Conservation (phyloP, 1,140 invertebrate genomes). For the Drosophila sulfurigaster region DNA sequence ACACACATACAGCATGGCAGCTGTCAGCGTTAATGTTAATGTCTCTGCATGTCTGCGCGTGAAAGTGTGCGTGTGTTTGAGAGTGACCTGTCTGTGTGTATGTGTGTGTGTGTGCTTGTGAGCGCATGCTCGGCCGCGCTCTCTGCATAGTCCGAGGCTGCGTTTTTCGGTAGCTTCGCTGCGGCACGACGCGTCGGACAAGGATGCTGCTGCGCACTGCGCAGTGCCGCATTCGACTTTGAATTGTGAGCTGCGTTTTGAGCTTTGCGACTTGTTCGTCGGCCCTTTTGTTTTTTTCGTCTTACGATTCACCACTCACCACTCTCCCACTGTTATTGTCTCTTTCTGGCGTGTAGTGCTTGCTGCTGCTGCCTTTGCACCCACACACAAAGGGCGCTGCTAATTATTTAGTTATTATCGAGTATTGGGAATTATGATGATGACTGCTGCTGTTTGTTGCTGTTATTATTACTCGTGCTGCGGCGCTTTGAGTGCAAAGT, state of each 20-base stretch:
- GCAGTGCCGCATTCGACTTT: constrained; percentile 29
- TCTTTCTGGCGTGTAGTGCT: neutral
- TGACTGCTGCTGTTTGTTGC: neutral
- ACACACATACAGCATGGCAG: constrained; percentile 30
- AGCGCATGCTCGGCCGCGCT: constrained; percentile 29
- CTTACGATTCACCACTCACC: neutral
- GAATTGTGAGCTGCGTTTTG: constrained; percentile 19
- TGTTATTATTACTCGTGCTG: neutral
- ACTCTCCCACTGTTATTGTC: neutral
- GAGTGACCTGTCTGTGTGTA: neutral
- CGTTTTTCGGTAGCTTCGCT: no score
- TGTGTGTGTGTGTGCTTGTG: constrained; percentile 7
- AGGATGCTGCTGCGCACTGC: constrained; percentile 52
- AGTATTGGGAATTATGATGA: constrained; percentile 16
- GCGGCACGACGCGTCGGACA: constrained; percentile 33
- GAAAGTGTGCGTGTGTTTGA: neutral
- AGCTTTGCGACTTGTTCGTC: constrained; percentile 21
- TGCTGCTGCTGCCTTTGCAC: constrained; percentile 58
- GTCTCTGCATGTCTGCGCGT: constrained; percentile 22
- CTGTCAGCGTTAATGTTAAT: constrained; percentile 25
- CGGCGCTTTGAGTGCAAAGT: constrained; percentile 56
- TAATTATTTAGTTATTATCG: constrained; percentile 47
- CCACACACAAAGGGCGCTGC: constrained; percentile 57
- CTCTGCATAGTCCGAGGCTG: constrained; percentile 16
- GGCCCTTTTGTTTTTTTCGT: constrained; percentile 42